Conservation (phyloP, 1,140 invertebrate genomes). For the Drepana arcuata region DNA sequence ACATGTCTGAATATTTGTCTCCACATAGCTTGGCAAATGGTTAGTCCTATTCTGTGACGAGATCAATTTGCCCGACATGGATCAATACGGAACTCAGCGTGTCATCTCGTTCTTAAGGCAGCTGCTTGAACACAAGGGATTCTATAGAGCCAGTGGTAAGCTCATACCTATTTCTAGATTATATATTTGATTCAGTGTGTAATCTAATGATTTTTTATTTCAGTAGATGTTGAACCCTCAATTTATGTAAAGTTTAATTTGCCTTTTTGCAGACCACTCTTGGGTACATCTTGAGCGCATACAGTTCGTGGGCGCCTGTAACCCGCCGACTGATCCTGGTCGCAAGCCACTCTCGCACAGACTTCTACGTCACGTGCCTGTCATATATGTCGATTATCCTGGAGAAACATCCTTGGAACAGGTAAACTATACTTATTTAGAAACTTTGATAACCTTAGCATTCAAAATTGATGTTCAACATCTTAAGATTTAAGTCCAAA, state of each 20-base stretch:
- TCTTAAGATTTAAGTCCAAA: neutral
- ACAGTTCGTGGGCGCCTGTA: conserved; percentile 99
- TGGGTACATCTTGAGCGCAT: conserved; percentile 98
- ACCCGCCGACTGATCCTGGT: conserved; percentile 99
- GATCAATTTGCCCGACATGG: conserved; percentile 99
- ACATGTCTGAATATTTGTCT: too few species aligned
- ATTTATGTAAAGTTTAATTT: too few species aligned
- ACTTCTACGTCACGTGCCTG: conserved; percentile 94
- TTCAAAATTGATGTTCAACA: neutral
- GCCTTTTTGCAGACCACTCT: conserved; percentile 83
- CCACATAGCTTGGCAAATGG: conserved; percentile 97
- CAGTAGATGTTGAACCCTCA: too few species aligned
- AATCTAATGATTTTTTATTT: too few species aligned
- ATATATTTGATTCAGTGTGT: too few species aligned
- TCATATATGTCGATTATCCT: conserved; percentile 99
- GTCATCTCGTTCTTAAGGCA: conserved; percentile 99
- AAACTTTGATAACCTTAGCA: neutral
- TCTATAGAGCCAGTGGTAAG: conserved; percentile 85
- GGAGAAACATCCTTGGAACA: conserved; percentile 97
- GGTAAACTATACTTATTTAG: conserved; percentile 33
- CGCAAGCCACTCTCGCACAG: conserved; percentile 97
- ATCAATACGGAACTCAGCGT: conserved; percentile 97
- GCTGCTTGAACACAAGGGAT: conserved; percentile 94
- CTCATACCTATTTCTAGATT: too few species aligned
- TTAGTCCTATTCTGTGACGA: conserved; percentile 99